These are phyloP conservation scores for Apoda limacodes DNA, from an alignment of 2,888 invertebrate species.

Conservation along the genomic window DNA sequence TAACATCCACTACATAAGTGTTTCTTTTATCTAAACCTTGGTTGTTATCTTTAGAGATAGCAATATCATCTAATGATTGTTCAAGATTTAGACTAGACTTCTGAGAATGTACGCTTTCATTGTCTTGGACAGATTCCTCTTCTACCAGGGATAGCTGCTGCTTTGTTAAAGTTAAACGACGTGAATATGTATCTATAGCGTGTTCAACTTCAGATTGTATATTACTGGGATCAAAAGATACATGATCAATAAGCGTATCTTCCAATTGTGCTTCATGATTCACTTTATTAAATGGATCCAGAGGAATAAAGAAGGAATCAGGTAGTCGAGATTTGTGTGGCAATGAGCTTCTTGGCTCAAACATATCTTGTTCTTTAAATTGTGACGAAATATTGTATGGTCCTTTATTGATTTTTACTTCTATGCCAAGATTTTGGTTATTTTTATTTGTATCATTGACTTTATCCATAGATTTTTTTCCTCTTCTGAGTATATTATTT, in stretches of 20 bases:
- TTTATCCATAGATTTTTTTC: conserved; percentile 38
- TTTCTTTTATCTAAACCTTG: not conserved
- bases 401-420: conserved; percentile 49
- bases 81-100: conserved; percentile 42
- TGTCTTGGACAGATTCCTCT: conserved; percentile 61
- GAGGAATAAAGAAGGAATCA: conserved; percentile 49
- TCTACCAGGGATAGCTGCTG: conserved; percentile 62
- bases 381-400: conserved; percentile 32
- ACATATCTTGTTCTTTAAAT: conserved; percentile 30
- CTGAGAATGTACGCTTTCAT: conserved; percentile 51
- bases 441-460: conserved; percentile 27
- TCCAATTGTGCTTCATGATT: too few species aligned
- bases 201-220: conserved; percentile 36
- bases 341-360: conserved; percentile 35
- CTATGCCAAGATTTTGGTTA: conserved; percentile 38
- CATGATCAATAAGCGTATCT: conserved; percentile 28
- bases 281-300: conserved; percentile 31
- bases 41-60: conserved; percentile 18
- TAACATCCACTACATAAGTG: conserved; percentile 10
- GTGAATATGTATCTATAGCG: conserved; percentile 43
- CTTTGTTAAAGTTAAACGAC: conserved; percentile 38
- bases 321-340: conserved; percentile 35
- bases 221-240: conserved; percentile 34
- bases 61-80: conserved; percentile 31
- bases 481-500: conserved; percentile 42